Evolutionary conservation across 2,888 invertebrate species (phyloP), one percentile per base, ranked within the genome.

Genomic region (Ophioninae sp.): DNA sequence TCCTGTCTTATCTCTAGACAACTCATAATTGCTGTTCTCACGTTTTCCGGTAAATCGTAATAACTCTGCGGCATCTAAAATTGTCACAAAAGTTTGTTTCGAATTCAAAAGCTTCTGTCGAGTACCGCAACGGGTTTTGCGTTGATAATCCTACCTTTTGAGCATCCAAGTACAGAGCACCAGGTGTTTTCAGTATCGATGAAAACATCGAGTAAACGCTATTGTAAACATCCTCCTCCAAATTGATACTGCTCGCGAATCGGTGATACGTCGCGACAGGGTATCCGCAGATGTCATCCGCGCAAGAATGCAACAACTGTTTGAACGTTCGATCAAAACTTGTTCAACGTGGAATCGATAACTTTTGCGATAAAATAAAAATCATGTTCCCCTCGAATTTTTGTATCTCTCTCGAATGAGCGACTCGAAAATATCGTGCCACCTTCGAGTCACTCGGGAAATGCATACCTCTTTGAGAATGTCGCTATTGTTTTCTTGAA

Each of bases 261-360:
- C 89, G 88, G 51, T 88, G 86, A 80, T 88, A 91, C 17, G 82
- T 85, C 6, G 90, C 89, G 6, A 88, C 89, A n/a, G 88, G 87
- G 41, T 86, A 86, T 1, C 90, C 90, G 74, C 92, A 92, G 85
- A 92, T 89, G 89, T 92, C 92, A 79, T 91, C 90, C 30, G 89
- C 87, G 63, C 92, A 92, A n/a, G 88, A 85, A 78, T 92, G 90
- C 51, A 92, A 59, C 71, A 92, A 86, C 92, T 92, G 44, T 80
- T 79, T 79, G 23, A 73, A 79, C 39, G 41, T 20, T 59, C 5
- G 10, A 44, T 6, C 2, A 6, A 41, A 41, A 63, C 3, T 22
- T 30, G 6, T 51, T 59, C 22, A 59, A 59, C 9, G 30, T 0
- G 10, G 5, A 5, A 30, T 7, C n/a, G 41, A 5, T 20, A 7